These are phyloP conservation scores for Pelobates cultripes DNA, from an alignment of 2,797 vertebrate genomes.

Conservation along the genomic window DNA sequence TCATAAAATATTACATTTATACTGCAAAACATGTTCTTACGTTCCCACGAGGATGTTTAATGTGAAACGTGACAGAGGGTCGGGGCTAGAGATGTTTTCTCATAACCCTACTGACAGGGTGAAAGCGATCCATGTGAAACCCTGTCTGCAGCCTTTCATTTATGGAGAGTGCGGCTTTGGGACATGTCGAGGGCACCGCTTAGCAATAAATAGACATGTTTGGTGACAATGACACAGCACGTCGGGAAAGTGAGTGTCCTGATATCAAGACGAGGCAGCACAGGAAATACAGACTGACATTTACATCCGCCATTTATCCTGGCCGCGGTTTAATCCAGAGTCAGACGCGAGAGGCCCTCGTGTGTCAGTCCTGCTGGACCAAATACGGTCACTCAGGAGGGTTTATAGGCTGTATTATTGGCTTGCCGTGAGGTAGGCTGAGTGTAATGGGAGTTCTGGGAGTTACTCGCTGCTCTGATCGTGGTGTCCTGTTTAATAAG, in stretches of 20 bases:
- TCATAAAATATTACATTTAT: constrained; percentile 32
- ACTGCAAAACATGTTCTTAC: neutral
- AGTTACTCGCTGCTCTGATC: too few relatives aligned
- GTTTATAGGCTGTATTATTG: too few relatives aligned
- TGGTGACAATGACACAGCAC: neutral
- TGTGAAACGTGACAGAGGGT: neutral
- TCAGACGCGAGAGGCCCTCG: neutral
- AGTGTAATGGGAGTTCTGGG: too few relatives aligned
- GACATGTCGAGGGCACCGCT: neutral
- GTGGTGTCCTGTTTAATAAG: too few relatives aligned
- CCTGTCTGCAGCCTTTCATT: neutral
- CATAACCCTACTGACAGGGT: constrained; percentile 42
- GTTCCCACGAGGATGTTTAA: constrained; percentile 26
- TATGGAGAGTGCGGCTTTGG: neutral
- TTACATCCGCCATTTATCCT: neutral
- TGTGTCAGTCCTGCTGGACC: too few relatives aligned
- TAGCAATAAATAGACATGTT: neutral
- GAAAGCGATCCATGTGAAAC: constrained; percentile 16
- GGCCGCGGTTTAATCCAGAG: neutral
- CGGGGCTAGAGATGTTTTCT: constrained; percentile 12
- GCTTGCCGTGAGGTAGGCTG: too few relatives aligned
- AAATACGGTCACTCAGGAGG: too few relatives aligned
- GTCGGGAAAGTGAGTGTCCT: neutral
- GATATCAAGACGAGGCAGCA: constrained; percentile 16
- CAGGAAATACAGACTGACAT: neutral